Evolutionary conservation across 1,140 invertebrate species (phyloP).

Genomic region (Solen grandis): DNA sequence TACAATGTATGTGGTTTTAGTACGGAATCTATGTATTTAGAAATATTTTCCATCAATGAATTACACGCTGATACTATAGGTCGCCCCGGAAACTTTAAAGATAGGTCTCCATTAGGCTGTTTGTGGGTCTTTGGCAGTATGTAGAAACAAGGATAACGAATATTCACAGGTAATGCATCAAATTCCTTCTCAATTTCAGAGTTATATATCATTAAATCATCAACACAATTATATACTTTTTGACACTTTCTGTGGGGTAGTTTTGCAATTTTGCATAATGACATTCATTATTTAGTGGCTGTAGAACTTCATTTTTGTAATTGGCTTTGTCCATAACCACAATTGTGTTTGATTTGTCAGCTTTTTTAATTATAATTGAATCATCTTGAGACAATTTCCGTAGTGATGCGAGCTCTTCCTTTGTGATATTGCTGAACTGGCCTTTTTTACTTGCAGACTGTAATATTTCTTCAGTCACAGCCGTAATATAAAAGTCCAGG

Average conservation of each 20-base stretch:
- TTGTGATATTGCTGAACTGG: background rate
- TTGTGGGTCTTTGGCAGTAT: background rate
- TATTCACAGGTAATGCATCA: no score
- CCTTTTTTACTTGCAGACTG: no score
- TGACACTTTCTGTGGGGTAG: background rate
- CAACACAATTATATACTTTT: background rate
- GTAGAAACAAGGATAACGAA: no score
- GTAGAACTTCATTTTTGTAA: background rate
- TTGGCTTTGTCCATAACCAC: no score
- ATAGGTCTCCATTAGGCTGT: no score
- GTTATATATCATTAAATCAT: background rate
- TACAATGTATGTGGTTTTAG: no score
- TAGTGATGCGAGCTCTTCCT: no score
- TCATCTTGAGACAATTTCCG: no score
- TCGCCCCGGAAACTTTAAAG: no score
- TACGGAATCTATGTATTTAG: no score
- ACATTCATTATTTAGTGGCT: background rate
- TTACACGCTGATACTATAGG: no score
- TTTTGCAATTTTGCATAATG: background rate
- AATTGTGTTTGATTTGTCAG: background rate
- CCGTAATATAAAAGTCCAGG: conserved; percentile 30
- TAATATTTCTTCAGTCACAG: background rate
- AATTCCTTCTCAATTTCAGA: background rate
- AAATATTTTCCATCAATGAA: no score
- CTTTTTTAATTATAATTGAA: background rate